These are phyloP conservation scores for Phorcus lineatus DNA, from an alignment of 2,888 invertebrate genomes.

Conservation along the genomic window DNA sequence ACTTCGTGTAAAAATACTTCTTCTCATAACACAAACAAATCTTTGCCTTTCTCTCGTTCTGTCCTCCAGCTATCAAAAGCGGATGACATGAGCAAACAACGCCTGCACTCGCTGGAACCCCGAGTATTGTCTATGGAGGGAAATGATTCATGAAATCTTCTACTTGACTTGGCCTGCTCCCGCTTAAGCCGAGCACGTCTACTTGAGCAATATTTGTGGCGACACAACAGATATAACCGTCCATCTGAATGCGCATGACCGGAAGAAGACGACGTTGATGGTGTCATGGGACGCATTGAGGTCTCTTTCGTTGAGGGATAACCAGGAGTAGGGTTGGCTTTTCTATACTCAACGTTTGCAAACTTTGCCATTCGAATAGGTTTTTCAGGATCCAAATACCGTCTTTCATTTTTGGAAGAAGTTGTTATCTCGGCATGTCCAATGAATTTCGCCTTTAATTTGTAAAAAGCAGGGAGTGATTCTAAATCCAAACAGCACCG, in stretches of 20 bases:
- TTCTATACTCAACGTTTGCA: constrained; percentile 22
- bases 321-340: constrained; percentile 22
- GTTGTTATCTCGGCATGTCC: constrained; percentile 23
- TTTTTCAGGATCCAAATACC: constrained; percentile 33
- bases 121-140: background rate
- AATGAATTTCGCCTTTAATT: constrained; percentile 42
- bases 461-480: constrained; percentile 64
- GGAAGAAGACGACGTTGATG: constrained; percentile 29
- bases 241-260: constrained; percentile 49
- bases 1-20: no score
- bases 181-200: constrained; percentile 23
- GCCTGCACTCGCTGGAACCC: background rate
- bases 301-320: constrained; percentile 44
- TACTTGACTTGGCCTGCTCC: background rate
- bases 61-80: constrained; percentile 9
- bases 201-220: constrained; percentile 44
- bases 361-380: constrained; percentile 39
- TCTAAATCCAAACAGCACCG: constrained; percentile 62
- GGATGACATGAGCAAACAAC: background rate
- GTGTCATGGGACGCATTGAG: constrained; percentile 23
- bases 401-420: constrained; percentile 11
- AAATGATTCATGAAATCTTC: background rate
- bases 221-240: constrained; percentile 40
- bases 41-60: constrained; percentile 7
- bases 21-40: constrained; percentile 3